Evolutionary conservation across 1,140 invertebrate species (phyloP).

Genomic region (Apis florea): DNA sequence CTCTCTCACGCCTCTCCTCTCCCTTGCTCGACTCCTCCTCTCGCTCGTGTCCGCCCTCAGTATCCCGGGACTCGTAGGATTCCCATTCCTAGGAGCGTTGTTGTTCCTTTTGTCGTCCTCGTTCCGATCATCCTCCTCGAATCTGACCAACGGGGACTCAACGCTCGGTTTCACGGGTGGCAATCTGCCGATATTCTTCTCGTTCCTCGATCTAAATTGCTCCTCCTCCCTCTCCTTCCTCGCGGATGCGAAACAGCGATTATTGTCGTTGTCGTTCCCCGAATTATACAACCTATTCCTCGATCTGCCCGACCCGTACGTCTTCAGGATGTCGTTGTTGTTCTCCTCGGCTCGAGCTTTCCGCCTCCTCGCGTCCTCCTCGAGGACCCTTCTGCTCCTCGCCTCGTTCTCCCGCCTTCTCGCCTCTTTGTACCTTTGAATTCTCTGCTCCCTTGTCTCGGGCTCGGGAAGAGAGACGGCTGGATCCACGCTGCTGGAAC

Average conservation of each 20-base stretch:
- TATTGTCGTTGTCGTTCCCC: slow-evolving; percentile 53
- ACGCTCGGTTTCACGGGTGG: slow-evolving; percentile 58
- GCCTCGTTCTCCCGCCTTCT: slow-evolving; percentile 76
- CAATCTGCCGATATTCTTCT: slow-evolving; percentile 42
- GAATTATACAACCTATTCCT: slow-evolving; percentile 46
- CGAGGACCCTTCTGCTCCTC: slow-evolving; percentile 71
- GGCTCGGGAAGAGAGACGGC: slow-evolving; percentile 60
- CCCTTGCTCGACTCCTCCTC: slow-evolving; percentile 74
- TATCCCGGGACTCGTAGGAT: slow-evolving; percentile 58
- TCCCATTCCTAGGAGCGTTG: slow-evolving; percentile 49
- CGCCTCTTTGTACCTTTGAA: slow-evolving; percentile 77
- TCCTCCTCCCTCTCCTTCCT: slow-evolving; percentile 35
- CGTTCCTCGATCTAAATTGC: slow-evolving; percentile 29
- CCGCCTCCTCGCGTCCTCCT: slow-evolving; percentile 74
- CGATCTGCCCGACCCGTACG: slow-evolving; percentile 32
- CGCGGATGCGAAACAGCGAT: background rate
- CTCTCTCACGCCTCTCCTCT: slow-evolving; percentile 70
- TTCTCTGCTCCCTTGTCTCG: slow-evolving; percentile 75
- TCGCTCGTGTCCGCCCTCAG: slow-evolving; percentile 68
- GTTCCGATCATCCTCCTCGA: slow-evolving; percentile 50
- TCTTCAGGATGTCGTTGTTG: slow-evolving; percentile 64
- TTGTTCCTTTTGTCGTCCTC: slow-evolving; percentile 67
- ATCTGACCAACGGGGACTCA: slow-evolving; percentile 53
- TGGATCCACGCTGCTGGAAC: slow-evolving; percentile 69
- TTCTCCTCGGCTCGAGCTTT: slow-evolving; percentile 69